Conservation (phyloP, 2,888 invertebrate species). For the Cosmorhoe ocellata region DNA sequence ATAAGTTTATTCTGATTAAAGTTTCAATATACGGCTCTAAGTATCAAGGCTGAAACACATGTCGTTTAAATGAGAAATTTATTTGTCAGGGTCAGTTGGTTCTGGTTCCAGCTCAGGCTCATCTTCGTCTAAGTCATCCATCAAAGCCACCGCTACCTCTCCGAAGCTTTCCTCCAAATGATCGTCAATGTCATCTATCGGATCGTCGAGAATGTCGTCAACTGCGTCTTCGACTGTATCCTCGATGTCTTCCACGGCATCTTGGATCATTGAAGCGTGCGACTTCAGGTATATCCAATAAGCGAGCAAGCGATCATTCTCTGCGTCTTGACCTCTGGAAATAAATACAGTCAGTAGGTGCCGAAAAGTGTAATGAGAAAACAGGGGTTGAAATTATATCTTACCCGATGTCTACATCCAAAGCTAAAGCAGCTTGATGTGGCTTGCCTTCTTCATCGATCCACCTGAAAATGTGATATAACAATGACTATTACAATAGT, state of each 20-base stretch:
- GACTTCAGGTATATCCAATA: conserved; percentile 63
- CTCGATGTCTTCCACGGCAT: conserved; percentile 37
- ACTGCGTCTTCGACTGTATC: conserved; percentile 20
- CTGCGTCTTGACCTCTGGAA: conserved; percentile 54
- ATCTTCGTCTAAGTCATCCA: conserved; percentile 13
- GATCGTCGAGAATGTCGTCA: conserved; percentile 17
- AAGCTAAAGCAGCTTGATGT: conserved; percentile 63
- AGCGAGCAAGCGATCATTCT: conserved; percentile 62
- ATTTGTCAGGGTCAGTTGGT: neutral
- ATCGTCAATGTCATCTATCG: conserved; percentile 9
- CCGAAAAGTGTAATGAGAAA: too few relatives aligned
- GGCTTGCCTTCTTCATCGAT: conserved; percentile 72
- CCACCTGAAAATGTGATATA: conserved; percentile 58
- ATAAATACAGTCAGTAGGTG: neutral
- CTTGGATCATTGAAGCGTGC: conserved; percentile 33
- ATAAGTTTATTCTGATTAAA: too few relatives aligned
- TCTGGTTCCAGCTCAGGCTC: neutral
- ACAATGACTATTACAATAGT: too few relatives aligned
- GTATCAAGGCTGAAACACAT: too few relatives aligned
- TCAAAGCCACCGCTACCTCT: conserved; percentile 1
- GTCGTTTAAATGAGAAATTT: too few relatives aligned
- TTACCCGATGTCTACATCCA: conserved; percentile 72
- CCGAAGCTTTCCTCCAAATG: conserved; percentile 2
- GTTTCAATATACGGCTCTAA: too few relatives aligned
- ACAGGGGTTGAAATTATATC: conserved; percentile 23